Conservation (phyloP, 2,888 invertebrate species). For the Diploptera punctata region DNA sequence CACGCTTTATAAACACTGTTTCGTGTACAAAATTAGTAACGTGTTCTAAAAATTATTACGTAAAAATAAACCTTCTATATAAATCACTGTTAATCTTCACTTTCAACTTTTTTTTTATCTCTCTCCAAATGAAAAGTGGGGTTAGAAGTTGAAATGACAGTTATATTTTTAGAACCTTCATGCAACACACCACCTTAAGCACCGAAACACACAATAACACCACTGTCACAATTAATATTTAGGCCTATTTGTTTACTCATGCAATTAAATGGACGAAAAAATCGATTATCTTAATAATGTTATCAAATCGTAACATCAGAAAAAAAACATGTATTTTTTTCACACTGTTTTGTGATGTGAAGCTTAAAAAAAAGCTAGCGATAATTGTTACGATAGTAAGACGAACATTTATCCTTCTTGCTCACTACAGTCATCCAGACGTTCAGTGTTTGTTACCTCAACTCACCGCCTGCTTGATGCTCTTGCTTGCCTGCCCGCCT, state of each 20-base stretch:
- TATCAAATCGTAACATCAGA: too few relatives aligned
- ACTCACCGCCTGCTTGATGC: constrained; percentile 21
- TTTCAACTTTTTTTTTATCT: background rate
- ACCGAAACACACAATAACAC: background rate
- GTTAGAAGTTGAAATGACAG: background rate
- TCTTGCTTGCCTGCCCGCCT: constrained; percentile 12
- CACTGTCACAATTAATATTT: too few relatives aligned
- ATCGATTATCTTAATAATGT: too few relatives aligned
- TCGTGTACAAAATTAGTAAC: background rate
- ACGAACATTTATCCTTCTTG: constrained; percentile 15
- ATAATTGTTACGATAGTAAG: background rate
- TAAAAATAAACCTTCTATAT: constrained; percentile 3
- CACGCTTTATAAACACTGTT: background rate
- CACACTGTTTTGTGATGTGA: background rate
- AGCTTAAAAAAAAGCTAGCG: background rate
- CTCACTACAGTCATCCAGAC: constrained; percentile 8
- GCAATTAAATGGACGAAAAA: too few relatives aligned
- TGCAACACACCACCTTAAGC: background rate
- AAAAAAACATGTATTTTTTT: background rate
- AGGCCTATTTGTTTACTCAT: too few relatives aligned
- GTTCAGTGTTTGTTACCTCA: constrained; percentile 25
- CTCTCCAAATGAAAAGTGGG: constrained; percentile 6
- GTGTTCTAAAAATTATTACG: background rate
- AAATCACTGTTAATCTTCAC: constrained; percentile 8
- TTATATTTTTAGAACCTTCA: background rate